Conservation (phyloP, 1,140 invertebrate genomes). For the Hypothenemus hampei region DNA sequence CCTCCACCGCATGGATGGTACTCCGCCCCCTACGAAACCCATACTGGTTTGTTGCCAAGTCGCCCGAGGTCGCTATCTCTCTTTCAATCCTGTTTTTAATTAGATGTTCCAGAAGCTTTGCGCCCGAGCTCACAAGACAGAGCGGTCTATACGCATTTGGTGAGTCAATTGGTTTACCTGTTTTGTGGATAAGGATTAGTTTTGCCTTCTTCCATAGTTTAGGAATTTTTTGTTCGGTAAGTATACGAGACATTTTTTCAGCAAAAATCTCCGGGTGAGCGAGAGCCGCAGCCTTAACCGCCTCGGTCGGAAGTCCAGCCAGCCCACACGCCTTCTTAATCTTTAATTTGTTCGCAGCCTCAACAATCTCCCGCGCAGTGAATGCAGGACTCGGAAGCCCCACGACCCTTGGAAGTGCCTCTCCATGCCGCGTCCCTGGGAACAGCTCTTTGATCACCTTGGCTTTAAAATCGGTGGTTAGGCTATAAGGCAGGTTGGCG, state of each 20-base stretch:
- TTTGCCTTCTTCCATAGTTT: slow-evolving; percentile 22
- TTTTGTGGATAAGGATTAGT: slow-evolving; percentile 14
- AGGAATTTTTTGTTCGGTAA: too few relatives aligned
- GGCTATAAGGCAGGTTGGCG: not conserved
- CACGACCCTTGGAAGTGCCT: too few relatives aligned
- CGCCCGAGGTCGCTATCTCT: slow-evolving; percentile 9
- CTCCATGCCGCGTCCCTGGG: too few relatives aligned
- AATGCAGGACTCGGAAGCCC: not conserved
- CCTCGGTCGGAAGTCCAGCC: slow-evolving; percentile 29
- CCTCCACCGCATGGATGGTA: slow-evolving; percentile 11
- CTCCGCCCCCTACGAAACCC: slow-evolving; percentile 9
- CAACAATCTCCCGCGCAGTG: slow-evolving; percentile 7
- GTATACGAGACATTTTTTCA: too few relatives aligned
- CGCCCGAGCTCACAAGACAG: slow-evolving; percentile 10
- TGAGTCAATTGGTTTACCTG: not conserved
- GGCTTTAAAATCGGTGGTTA: not conserved
- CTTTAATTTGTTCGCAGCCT: slow-evolving; percentile 11
- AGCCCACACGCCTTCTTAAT: slow-evolving; percentile 32
- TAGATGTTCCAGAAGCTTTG: slow-evolving; percentile 19
- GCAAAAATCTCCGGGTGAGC: too few relatives aligned
- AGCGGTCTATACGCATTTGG: slow-evolving; percentile 21
- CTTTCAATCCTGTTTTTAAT: slow-evolving; percentile 4
- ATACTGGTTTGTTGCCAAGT: slow-evolving; percentile 1
- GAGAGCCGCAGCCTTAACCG: slow-evolving; percentile 12
- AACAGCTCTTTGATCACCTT: not conserved